Evolutionary conservation across 2,888 invertebrate genomes (phyloP).

Genomic region (Caenorhabditis wallacei): DNA sequence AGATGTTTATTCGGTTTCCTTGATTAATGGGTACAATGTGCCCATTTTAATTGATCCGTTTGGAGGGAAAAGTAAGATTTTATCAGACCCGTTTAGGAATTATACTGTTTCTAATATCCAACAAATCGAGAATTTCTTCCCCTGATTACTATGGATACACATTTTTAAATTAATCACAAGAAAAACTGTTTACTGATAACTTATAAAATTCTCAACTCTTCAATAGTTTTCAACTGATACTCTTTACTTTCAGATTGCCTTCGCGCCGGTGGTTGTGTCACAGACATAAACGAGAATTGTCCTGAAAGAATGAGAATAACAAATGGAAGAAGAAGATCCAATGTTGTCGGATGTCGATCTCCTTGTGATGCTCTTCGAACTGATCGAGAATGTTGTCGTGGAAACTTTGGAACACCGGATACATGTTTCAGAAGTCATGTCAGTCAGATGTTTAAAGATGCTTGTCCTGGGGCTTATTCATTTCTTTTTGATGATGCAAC

Average conservation of each 20-base stretch:
- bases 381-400: conserved; percentile 85
- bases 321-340: not conserved
- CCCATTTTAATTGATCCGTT: conserved; percentile 71
- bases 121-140: no score
- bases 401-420: conserved; percentile 84
- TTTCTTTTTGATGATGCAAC: conserved; percentile 85
- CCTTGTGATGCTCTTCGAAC: conserved; percentile 85
- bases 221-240: no score
- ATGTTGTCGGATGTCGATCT: conserved; percentile 84
- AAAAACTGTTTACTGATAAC: no score
- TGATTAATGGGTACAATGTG: conserved; percentile 86
- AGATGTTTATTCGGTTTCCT: conserved; percentile 85
- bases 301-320: conserved; percentile 45
- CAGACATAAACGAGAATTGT: conserved; percentile 61
- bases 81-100: no score
- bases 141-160: no score
- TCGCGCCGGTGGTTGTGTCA: conserved; percentile 65
- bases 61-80: conserved; percentile 52
- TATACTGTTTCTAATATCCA: no score
- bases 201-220: no score
- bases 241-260: conserved; percentile 64
- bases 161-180: no score
- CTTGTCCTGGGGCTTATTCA: conserved; percentile 86
- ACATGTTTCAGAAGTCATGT: conserved; percentile 84
- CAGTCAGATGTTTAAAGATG: conserved; percentile 84